Conservation (phyloP, 2,888 invertebrate genomes). For the Chloroclysta siterata region DNA sequence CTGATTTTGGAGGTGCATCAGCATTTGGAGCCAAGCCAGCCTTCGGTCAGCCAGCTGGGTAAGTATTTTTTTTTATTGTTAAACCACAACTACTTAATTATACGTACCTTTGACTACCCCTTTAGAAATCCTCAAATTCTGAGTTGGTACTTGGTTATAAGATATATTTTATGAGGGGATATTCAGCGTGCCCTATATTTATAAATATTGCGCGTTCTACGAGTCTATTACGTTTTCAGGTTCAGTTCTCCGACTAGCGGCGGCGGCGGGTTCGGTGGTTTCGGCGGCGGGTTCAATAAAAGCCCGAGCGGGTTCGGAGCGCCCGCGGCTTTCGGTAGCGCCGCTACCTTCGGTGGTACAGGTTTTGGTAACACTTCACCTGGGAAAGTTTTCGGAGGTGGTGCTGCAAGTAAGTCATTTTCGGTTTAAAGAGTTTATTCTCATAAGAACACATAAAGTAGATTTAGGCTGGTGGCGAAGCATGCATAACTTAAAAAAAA, state of each 20-base stretch:
- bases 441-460: too few species aligned
- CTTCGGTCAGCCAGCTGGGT: constrained; percentile 72
- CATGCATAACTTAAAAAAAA: too few species aligned
- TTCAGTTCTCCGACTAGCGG: constrained; percentile 59
- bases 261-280: constrained; percentile 53
- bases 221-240: constrained; percentile 43
- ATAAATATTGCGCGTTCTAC: not conserved
- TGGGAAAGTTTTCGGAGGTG: constrained; percentile 69
- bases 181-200: too few species aligned
- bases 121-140: too few species aligned
- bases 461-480: too few species aligned
- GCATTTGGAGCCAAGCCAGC: constrained; percentile 74
- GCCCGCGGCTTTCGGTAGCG: constrained; percentile 79
- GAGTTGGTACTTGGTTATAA: too few species aligned
- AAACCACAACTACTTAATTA: not conserved
- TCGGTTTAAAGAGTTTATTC: too few species aligned
- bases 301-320: constrained; percentile 73
- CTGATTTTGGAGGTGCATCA: constrained; percentile 73
- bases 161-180: too few species aligned
- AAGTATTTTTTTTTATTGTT: constrained; percentile 29
- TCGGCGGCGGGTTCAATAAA: constrained; percentile 74
- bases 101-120: too few species aligned
- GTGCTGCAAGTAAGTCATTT: constrained; percentile 57
- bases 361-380: constrained; percentile 83
- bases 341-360: constrained; percentile 77